These are phyloP conservation scores for Chamaea fasciata DNA, from an alignment of 2,113 vertebrate species.

Conservation along the genomic window DNA sequence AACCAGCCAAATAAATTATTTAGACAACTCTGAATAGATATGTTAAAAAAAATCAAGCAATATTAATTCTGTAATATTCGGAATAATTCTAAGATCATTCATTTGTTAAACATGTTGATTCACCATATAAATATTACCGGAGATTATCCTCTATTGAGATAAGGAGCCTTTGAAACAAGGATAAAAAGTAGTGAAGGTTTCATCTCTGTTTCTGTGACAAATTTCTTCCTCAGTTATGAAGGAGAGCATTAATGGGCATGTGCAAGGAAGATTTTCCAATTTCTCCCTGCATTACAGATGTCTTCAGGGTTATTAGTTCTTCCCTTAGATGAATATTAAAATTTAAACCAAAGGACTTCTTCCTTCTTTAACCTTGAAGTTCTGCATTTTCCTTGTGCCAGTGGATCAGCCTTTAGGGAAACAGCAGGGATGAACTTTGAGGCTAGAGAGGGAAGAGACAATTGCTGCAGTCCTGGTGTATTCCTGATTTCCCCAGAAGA, in stretches of 20 bases:
- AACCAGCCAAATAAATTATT: not conserved
- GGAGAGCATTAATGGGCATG: not conserved
- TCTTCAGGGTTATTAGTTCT: constrained; percentile 12
- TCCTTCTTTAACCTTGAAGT: constrained; percentile 44
- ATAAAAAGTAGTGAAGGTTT: not conserved
- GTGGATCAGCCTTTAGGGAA: not conserved
- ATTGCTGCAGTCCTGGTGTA: not conserved
- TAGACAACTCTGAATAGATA: not conserved
- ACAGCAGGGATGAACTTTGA: not conserved
- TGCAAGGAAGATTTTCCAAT: not conserved
- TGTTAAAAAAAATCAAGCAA: not conserved
- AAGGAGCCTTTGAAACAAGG: not conserved
- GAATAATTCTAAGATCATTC: not conserved
- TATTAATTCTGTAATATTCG: not conserved
- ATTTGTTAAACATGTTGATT: not conserved
- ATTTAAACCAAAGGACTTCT: constrained; percentile 40
- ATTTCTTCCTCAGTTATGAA: constrained; percentile 18
- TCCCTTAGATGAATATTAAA: constrained; percentile 30
- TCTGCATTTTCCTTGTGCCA: not conserved
- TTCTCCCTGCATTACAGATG: constrained; percentile 22
- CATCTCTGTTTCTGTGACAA: not conserved
- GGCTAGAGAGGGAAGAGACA: not conserved
- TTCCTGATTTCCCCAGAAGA: not conserved
- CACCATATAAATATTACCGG: not conserved
- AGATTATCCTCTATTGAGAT: not conserved